Percentiles rank a stretch among this genome's conserved stretches.
phyloP scores from a whole-genome alignment of 53 echinoderm and acorn worm species.

The Patiria pectinifera region DNA sequence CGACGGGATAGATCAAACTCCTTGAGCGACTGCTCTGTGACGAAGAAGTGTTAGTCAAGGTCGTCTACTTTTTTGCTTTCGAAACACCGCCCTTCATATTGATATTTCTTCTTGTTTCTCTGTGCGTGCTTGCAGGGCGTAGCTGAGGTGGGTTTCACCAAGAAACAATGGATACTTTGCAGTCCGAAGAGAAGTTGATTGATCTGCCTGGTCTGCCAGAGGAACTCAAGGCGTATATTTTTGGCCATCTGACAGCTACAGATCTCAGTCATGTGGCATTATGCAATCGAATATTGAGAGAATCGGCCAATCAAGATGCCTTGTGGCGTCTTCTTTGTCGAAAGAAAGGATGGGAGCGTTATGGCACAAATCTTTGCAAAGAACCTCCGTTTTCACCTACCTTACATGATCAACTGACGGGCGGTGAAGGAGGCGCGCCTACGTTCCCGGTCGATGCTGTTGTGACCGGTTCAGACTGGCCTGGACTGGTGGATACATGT shows the following conservation, averaged over 20 bases:
- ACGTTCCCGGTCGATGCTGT: not conserved
- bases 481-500: not conserved
- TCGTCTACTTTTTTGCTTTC: too few species aligned
- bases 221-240: not conserved
- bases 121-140: not conserved
- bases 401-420: not conserved
- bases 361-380: not conserved
- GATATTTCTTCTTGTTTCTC: too few species aligned
- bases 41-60: too few species aligned
- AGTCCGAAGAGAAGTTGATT: not conserved
- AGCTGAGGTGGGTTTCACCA: not conserved
- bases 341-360: not conserved
- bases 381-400: not conserved
- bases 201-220: not conserved
- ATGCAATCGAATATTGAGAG: not conserved
- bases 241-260: not conserved
- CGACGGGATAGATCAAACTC: too few species aligned
- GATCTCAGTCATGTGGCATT: not conserved
- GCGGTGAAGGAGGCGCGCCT: not conserved
- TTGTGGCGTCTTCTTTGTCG: conserved; percentile 2
- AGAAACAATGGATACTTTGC: not conserved
- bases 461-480: not conserved
- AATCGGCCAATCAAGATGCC: not conserved
- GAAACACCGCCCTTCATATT: too few species aligned
- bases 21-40: too few species aligned